Conservation (phyloP, 2,888 invertebrate species). For the Peribatodes rhomboidaria region DNA sequence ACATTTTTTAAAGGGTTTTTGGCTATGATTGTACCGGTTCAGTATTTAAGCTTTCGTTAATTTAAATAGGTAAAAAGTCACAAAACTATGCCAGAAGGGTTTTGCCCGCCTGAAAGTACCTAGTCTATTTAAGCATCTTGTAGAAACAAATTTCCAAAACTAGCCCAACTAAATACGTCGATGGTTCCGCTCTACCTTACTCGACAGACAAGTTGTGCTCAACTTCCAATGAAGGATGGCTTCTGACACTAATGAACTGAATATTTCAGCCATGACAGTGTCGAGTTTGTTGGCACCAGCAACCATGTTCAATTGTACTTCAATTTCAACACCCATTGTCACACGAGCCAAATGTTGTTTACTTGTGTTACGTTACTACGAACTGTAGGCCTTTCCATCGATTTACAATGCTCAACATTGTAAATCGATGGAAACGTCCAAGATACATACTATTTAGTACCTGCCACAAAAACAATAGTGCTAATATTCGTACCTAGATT, state of each 20-base stretch:
- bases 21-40: too few species aligned
- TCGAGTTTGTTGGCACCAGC: constrained; percentile 30
- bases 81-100: too few species aligned
- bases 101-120: too few species aligned
- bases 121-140: too few species aligned
- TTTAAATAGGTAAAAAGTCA: too few species aligned
- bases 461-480: too few species aligned
- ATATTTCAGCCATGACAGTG: constrained; percentile 14
- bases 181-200: neutral
- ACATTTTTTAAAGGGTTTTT: too few species aligned
- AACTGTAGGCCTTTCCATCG: constrained; percentile 17
- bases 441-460: too few species aligned
- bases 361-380: constrained; percentile 34
- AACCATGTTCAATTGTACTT: constrained; percentile 19
- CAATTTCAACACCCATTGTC: constrained; percentile 32
- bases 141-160: too few species aligned
- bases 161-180: too few species aligned
- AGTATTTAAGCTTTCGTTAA: too few species aligned
- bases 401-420: constrained; percentile 5
- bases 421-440: constrained; percentile 10
- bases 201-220: neutral
- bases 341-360: constrained; percentile 30
- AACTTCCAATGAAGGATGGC: neutral
- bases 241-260: constrained; percentile 14
- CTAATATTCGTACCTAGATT: too few species aligned